Percentiles rank a stretch among this genome's conserved stretches.
phyloP scores from a whole-genome alignment of 2,113 vertebrate species.

The Lampris incognitus region DNA sequence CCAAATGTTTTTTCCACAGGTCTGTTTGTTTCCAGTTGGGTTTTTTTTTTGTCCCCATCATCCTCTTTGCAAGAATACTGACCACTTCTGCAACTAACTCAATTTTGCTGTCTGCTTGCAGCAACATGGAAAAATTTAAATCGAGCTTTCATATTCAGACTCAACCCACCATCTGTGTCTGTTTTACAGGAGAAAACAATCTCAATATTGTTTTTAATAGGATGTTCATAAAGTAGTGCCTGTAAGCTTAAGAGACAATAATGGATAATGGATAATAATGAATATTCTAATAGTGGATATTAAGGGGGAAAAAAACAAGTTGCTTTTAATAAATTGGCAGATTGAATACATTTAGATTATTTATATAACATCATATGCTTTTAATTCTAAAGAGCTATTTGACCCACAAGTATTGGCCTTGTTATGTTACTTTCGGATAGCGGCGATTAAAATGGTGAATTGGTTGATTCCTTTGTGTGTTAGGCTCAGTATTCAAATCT shows the following conservation, averaged over 20 bases:
- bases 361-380: constrained; percentile 17
- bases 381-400: constrained; percentile 36
- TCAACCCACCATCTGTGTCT: constrained; percentile 8
- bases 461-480: background rate
- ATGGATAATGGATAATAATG: constrained; percentile 37
- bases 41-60: background rate
- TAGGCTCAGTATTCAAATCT: background rate
- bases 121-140: background rate
- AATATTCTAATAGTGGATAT: constrained; percentile 30
- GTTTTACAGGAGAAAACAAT: constrained; percentile 25
- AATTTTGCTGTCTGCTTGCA: background rate
- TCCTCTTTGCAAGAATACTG: background rate
- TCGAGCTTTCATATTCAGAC: constrained; percentile 14
- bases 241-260: constrained; percentile 11
- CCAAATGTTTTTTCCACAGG: background rate
- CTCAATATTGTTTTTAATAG: constrained; percentile 26
- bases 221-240: background rate
- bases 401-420: constrained; percentile 20
- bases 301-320: constrained; percentile 41
- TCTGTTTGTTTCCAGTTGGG: background rate
- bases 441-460: constrained; percentile 20
- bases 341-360: constrained; percentile 25
- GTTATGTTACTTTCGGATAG: constrained; percentile 33
- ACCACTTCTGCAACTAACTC: constrained; percentile 11
- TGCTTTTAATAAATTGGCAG: constrained; percentile 11